A percentile compares a stretch with the other conserved stretches of the same genome.
Evolutionary conservation across 2,888 invertebrate genomes (phyloP).

Genomic region (Crepidodera aurea): DNA sequence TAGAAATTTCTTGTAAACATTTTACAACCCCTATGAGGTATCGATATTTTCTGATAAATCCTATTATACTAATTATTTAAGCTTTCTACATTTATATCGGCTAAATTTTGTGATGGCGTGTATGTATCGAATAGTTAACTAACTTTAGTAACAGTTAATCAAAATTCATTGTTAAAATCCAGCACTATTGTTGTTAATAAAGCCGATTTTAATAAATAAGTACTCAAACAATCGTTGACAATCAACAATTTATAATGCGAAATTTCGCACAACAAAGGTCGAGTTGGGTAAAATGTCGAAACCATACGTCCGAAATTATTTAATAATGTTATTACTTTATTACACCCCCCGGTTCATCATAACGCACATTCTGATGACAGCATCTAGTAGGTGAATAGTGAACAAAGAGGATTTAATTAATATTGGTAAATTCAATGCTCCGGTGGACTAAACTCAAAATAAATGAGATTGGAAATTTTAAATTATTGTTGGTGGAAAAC

Average conservation of each 20-base stretch:
- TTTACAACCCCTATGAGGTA: no score
- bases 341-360: neutral
- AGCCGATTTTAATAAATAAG: slow-evolving; percentile 23
- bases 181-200: slow-evolving; percentile 23
- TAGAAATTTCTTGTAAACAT: no score
- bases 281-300: slow-evolving; percentile 9
- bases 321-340: slow-evolving; percentile 20
- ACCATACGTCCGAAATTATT: slow-evolving; percentile 12
- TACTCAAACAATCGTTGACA: slow-evolving; percentile 18
- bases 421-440: no score
- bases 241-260: slow-evolving; percentile 11
- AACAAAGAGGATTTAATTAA: neutral
- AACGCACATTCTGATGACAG: neutral
- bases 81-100: no score
- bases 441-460: no score
- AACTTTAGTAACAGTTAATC: slow-evolving; percentile 13
- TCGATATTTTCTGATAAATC: no score
- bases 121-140: neutral
- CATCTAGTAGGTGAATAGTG: neutral
- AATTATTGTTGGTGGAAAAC: no score
- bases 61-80: no score
- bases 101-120: no score
- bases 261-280: slow-evolving; percentile 9
- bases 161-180: slow-evolving; percentile 12
- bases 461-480: no score